Evolutionary conservation across 2,113 vertebrate genomes (phyloP).

Genomic region (Gymnogyps californianus): DNA sequence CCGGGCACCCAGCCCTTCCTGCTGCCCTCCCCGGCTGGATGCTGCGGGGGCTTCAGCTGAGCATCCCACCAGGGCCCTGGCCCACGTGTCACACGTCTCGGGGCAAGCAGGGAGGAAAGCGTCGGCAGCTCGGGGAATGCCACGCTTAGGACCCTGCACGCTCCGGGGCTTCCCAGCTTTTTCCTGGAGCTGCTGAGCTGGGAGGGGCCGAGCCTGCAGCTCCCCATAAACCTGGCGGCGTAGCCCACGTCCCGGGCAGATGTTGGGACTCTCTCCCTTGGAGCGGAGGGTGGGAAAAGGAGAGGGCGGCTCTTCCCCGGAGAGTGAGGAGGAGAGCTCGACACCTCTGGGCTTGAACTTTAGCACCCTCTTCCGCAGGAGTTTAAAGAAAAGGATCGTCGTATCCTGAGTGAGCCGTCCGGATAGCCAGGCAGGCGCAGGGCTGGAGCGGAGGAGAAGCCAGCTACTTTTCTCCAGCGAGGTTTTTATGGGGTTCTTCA

Average conservation of each 20-base stretch:
- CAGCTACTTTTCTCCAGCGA: neutral
- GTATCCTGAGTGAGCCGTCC: neutral
- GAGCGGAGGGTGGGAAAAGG: neutral
- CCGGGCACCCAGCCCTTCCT: neutral
- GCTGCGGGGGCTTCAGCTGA: neutral
- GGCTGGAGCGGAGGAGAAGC: neutral
- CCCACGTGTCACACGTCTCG: neutral
- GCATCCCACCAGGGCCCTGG: neutral
- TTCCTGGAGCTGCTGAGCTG: constrained; percentile 43
- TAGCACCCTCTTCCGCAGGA: constrained; percentile 48
- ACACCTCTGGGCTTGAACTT: constrained; percentile 34
- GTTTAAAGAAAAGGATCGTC: neutral
- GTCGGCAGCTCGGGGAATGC: neutral
- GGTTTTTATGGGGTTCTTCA: neutral
- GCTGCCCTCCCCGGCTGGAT: neutral
- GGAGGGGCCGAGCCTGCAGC: constrained; percentile 53
- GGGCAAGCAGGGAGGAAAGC: neutral
- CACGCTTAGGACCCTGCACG: constrained; percentile 28
- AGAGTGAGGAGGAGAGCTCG: neutral
- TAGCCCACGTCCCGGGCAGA: constrained; percentile 43
- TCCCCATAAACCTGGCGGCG: constrained; percentile 68
- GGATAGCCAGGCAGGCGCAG: neutral
- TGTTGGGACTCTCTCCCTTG: constrained; percentile 32
- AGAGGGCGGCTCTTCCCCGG: neutral
- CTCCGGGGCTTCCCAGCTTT: constrained; percentile 21